Conservation (phyloP, 1,140 invertebrate species). For the Drosophila dunni region DNA sequence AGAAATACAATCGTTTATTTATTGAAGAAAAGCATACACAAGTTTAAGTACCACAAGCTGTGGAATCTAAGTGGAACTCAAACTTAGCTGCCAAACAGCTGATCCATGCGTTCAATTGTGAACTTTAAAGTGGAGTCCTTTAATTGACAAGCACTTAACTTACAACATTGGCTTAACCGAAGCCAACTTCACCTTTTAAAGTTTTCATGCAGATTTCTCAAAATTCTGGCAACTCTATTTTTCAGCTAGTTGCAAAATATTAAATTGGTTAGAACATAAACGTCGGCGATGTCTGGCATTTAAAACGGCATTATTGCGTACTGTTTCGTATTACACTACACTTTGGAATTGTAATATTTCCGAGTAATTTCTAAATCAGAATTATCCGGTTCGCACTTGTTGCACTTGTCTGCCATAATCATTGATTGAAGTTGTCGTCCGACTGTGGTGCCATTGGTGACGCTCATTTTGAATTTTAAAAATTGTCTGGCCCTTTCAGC, state of each 20-base stretch:
- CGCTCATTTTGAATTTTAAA: constrained; percentile 37
- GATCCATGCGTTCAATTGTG: too few species aligned
- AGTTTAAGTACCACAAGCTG: too few species aligned
- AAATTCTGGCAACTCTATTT: background rate
- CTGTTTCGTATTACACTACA: constrained; percentile 4
- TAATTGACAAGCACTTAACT: too few species aligned
- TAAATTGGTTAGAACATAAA: background rate
- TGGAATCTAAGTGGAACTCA: too few species aligned
- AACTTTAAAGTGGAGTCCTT: too few species aligned
- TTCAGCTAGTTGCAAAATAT: constrained; percentile 1
- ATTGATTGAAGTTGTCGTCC: constrained; percentile 65
- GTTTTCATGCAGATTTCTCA: background rate
- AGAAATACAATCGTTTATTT: too few species aligned
- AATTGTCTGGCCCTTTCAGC: constrained; percentile 33
- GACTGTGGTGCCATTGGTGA: constrained; percentile 44
- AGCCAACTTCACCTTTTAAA: too few species aligned
- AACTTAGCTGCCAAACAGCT: too few species aligned
- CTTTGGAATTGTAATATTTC: constrained; percentile 23
- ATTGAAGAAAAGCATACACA: too few species aligned
- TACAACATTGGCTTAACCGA: too few species aligned
- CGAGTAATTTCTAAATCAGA: constrained; percentile 20
- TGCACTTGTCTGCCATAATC: constrained; percentile 56
- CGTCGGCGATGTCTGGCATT: background rate
- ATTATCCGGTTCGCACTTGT: constrained; percentile 54
- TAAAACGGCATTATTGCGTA: background rate